These are phyloP conservation scores for Steinernema feltiae DNA, from an alignment of 1,140 invertebrate species.

Conservation along the genomic window DNA sequence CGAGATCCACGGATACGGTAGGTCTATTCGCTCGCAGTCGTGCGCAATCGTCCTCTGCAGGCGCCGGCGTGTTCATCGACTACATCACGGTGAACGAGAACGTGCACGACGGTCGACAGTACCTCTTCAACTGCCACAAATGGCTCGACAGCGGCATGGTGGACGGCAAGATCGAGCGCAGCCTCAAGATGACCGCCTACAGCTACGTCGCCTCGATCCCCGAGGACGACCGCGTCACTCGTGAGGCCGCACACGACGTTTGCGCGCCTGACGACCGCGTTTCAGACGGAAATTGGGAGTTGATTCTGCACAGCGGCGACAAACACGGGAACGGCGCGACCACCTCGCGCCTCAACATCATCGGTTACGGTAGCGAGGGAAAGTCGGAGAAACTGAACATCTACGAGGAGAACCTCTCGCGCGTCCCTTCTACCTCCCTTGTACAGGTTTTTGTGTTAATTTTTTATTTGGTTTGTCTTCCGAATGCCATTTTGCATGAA, in stretches of 20 bases:
- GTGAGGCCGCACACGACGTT: constrained; percentile 14
- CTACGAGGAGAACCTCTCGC: constrained; percentile 10
- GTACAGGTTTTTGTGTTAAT: constrained; percentile 8
- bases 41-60: constrained; percentile 15
- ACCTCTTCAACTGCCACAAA: constrained; percentile 32
- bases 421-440: not conserved
- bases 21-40: constrained; percentile 4
- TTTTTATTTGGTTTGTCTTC: not conserved
- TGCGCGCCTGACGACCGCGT: not conserved
- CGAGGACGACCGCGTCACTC: not conserved
- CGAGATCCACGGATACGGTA: constrained; percentile 39
- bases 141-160: constrained; percentile 41
- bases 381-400: constrained; percentile 12
- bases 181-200: constrained; percentile 16
- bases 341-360: constrained; percentile 28
- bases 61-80: constrained; percentile 41
- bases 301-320: constrained; percentile 29
- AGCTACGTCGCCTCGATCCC: constrained; percentile 26
- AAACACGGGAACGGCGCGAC: constrained; percentile 28
- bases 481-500: not conserved
- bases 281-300: constrained; percentile 36
- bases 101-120: constrained; percentile 25
- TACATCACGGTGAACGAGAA: constrained; percentile 33
- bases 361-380: constrained; percentile 24
- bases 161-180: constrained; percentile 38